A percentile compares a stretch with the other conserved stretches of the same genome.
Evolutionary conservation across 1,140 invertebrate species (phyloP).

Genomic region (Drosophila nigromelanica): DNA sequence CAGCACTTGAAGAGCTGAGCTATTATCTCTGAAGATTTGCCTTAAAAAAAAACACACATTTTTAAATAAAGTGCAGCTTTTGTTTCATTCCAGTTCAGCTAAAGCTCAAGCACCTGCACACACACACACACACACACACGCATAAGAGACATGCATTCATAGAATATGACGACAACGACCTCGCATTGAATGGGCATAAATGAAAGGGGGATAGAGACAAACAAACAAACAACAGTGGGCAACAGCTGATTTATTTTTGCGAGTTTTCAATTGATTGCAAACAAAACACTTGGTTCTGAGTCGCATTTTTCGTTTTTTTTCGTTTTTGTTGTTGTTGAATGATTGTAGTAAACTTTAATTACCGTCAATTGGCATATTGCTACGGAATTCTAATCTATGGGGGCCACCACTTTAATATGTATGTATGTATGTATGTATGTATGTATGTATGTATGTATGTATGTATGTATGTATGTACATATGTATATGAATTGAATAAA

Average conservation of each 20-base stretch:
- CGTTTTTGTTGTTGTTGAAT: background rate
- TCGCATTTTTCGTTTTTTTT: background rate
- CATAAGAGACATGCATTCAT: slow-evolving; percentile 4
- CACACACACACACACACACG: slow-evolving; percentile 1
- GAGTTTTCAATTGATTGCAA: slow-evolving; percentile 16
- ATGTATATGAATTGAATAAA: slow-evolving; percentile 65
- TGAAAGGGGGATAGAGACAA: slow-evolving; percentile 3
- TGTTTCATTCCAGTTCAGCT: slow-evolving; percentile 25
- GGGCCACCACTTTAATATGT: slow-evolving; percentile 54
- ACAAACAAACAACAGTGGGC: slow-evolving; percentile 4
- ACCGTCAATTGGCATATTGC: slow-evolving; percentile 31
- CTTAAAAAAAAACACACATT: slow-evolving; percentile 20
- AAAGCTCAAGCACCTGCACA: slow-evolving; percentile 41
- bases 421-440: too few relatives aligned
- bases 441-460: slow-evolving; percentile 51
- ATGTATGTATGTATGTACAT: slow-evolving; percentile 51
- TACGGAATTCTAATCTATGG: slow-evolving; percentile 34
- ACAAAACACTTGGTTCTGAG: slow-evolving; percentile 21
- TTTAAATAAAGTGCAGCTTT: slow-evolving; percentile 34
- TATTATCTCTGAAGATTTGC: slow-evolving; percentile 46
- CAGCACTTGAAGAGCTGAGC: slow-evolving; percentile 26
- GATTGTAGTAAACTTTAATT: slow-evolving; percentile 44
- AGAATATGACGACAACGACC: slow-evolving; percentile 43
- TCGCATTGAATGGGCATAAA: slow-evolving; percentile 25
- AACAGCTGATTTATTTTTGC: slow-evolving; percentile 27